These are phyloP conservation scores for Notothenia coriiceps DNA, from an alignment of 2,113 vertebrate genomes.

Conservation along the genomic window DNA sequence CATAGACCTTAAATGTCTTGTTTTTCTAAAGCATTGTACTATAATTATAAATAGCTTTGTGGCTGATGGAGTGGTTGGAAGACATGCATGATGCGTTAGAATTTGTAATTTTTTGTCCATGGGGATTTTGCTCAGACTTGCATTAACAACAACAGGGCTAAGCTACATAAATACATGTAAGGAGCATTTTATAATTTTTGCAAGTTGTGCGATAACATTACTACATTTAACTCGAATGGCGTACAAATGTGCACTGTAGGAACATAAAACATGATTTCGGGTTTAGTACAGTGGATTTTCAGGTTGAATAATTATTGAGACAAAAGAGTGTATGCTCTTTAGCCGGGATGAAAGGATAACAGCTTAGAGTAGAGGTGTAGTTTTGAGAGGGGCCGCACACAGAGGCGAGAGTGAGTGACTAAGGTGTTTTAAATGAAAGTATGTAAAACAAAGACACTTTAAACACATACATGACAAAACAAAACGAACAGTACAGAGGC, in stretches of 20 bases:
- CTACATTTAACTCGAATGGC: conserved; percentile 27
- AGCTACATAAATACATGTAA: conserved; percentile 33
- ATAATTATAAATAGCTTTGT: conserved; percentile 82
- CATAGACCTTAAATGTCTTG: conserved; percentile 76
- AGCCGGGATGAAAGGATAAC: conserved; percentile 20
- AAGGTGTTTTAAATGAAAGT: conserved; percentile 56
- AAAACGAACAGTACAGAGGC: conserved; percentile 40
- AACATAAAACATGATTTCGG: conserved; percentile 26
- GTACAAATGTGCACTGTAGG: conserved; percentile 30
- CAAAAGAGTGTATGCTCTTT: background rate
- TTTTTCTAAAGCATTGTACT: conserved; percentile 81
- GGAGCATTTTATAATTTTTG: conserved; percentile 47
- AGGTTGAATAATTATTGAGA: conserved; percentile 20
- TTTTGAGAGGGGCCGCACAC: conserved; percentile 34
- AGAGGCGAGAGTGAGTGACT: conserved; percentile 46
- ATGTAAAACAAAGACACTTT: conserved; percentile 73
- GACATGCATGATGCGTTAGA: conserved; percentile 70
- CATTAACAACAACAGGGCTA: conserved; percentile 60
- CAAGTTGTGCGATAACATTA: conserved; percentile 45
- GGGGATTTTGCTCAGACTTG: conserved; percentile 62
- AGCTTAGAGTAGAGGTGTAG: conserved; percentile 18
- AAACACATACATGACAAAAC: conserved; percentile 67
- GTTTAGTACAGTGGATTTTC: conserved; percentile 37
- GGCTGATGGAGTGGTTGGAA: conserved; percentile 65
- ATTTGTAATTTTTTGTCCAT: conserved; percentile 52